phyloP scores from a whole-genome alignment of 2,113 vertebrate genomes.

The Pimephales promelas region DNA sequence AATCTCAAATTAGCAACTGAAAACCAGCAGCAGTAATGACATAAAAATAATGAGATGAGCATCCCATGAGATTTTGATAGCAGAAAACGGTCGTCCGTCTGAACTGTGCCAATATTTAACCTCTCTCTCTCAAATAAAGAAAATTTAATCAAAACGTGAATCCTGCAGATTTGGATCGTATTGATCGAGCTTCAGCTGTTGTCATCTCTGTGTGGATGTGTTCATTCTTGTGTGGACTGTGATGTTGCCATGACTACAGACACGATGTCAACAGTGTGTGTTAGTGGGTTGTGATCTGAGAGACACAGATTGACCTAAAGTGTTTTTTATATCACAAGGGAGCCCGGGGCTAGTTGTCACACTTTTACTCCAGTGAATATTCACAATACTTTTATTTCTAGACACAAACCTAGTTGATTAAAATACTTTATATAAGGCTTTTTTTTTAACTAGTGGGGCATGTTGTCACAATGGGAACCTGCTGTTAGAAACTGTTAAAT shows the following conservation, averaged over 20 bases:
- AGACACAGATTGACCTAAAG: not conserved
- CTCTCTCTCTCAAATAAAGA: not conserved
- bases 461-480: no score
- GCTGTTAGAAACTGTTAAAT: no score
- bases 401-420: not conserved
- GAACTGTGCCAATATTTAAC: not conserved
- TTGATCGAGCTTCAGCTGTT: slow-evolving; percentile 36
- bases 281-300: not conserved
- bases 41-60: not conserved
- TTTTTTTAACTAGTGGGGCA: no score
- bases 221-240: slow-evolving; percentile 42
- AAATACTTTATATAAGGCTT: no score
- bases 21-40: not conserved
- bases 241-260: slow-evolving; percentile 61
- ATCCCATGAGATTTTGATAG: not conserved
- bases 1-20: no score
- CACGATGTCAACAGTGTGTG: not conserved
- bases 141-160: slow-evolving; percentile 39
- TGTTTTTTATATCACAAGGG: not conserved
- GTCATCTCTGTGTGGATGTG: slow-evolving; percentile 23
- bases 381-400: not conserved
- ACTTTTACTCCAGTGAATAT: not conserved
- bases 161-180: slow-evolving; percentile 23
- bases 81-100: not conserved
- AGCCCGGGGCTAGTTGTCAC: not conserved